Conservation (phyloP, 2,888 invertebrate species). For the Arctia plantaginis region DNA sequence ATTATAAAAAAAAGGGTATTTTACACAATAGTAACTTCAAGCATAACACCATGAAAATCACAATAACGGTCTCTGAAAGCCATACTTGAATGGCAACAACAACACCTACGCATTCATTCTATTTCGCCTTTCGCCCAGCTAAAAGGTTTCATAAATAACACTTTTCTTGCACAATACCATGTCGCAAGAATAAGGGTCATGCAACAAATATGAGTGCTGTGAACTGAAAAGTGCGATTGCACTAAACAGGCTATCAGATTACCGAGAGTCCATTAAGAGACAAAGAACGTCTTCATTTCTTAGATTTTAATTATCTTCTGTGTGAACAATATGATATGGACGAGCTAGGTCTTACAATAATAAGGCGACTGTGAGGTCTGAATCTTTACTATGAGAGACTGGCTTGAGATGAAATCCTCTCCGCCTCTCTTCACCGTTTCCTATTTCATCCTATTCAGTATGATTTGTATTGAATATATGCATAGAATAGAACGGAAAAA, state of each 20-base stretch:
- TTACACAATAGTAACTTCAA: neutral
- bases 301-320: constrained; percentile 47
- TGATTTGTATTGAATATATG: neutral
- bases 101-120: neutral
- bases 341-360: constrained; percentile 6
- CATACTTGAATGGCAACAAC: neutral
- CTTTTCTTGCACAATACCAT: constrained; percentile 7
- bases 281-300: constrained; percentile 41
- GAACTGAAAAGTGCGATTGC: constrained; percentile 41
- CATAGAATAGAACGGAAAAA: neutral
- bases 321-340: constrained; percentile 21
- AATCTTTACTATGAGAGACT: neutral
- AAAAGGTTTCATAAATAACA: constrained; percentile 10
- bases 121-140: neutral
- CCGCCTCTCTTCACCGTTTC: neutral
- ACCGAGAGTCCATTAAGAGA: constrained; percentile 55
- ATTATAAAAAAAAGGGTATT: neutral
- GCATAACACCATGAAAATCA: neutral
- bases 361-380: neutral
- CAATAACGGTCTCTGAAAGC: neutral
- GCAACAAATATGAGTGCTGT: constrained; percentile 34
- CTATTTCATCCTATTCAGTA: neutral
- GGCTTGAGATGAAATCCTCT: neutral
- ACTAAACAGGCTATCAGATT: constrained; percentile 50
- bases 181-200: constrained; percentile 25